Evolutionary conservation across 2,797 vertebrate species (phyloP).

Genomic region (Toxotes lorentzi): DNA sequence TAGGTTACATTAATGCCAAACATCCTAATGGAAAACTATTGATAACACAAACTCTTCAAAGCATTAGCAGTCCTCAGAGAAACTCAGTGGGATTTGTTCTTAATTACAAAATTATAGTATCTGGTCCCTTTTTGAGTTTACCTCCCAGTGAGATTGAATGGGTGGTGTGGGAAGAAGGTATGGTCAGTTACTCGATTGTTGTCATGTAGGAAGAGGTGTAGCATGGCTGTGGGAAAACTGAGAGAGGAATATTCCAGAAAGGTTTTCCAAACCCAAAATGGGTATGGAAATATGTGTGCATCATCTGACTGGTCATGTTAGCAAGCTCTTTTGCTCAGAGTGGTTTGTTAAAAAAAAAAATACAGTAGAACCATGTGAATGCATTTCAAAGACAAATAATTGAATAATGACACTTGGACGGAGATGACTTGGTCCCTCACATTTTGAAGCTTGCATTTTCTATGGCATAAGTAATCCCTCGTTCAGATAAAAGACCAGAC

Average conservation of each 20-base stretch:
- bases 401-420: conserved; percentile 48
- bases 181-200: conserved; percentile 36
- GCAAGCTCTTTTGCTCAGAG: conserved; percentile 34
- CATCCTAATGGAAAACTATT: background rate
- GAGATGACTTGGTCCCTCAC: conserved; percentile 38
- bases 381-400: conserved; percentile 56
- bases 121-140: conserved; percentile 15
- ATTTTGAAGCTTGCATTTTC: conserved; percentile 32
- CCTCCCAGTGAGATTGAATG: conserved; percentile 57
- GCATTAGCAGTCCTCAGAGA: background rate
- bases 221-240: conserved; percentile 58
- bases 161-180: conserved; percentile 54
- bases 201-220: conserved; percentile 61
- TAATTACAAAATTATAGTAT: background rate
- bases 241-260: conserved; percentile 73
- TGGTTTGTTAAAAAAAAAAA: conserved; percentile 46
- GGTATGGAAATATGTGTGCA: conserved; percentile 69
- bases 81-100: background rate
- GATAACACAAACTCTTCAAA: conserved; percentile 7
- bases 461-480: conserved; percentile 22
- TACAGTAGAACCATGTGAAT: conserved; percentile 35
- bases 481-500: conserved; percentile 22
- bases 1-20: background rate
- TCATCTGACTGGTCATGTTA: conserved; percentile 60
- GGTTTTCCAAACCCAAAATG: conserved; percentile 74